A percentile compares a stretch with the other conserved stretches of the same genome.
phyloP scores from a whole-genome alignment of 2,797 vertebrate species.

The Pangasius larnaudii region DNA sequence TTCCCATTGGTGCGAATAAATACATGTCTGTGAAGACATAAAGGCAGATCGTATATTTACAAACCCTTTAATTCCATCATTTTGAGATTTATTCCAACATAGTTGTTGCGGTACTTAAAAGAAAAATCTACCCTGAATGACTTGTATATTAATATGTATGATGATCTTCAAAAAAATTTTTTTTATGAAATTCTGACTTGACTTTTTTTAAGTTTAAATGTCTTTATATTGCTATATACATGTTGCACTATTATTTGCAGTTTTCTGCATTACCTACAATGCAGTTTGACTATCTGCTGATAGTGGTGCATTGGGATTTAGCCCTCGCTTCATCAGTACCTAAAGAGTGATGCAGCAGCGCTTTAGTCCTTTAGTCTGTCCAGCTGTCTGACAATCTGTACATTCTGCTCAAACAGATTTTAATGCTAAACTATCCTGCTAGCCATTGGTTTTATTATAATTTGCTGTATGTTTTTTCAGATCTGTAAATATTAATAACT shows the following conservation, averaged over 20 bases:
- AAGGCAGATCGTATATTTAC: conserved; percentile 4
- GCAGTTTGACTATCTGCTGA: not conserved
- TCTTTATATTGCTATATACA: not conserved
- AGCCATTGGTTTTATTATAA: not conserved
- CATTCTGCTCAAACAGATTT: not conserved
- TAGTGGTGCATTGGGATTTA: not conserved
- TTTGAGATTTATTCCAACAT: not conserved
- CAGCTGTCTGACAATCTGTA: not conserved
- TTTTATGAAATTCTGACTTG: not conserved
- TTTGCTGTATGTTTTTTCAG: not conserved
- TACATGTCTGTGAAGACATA: not conserved
- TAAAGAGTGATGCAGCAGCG: not conserved
- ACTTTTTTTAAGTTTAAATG: not conserved
- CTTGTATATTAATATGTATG: not conserved
- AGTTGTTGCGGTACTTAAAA: not conserved
- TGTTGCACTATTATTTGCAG: not conserved
- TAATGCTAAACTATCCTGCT: not conserved
- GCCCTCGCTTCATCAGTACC: no score
- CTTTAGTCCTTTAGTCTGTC: not conserved
- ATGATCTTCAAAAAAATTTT: not conserved
- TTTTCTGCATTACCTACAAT: not conserved
- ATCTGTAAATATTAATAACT: not conserved
- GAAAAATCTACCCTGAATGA: not conserved
- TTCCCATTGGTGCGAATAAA: not conserved
- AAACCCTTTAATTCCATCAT: not conserved